Evolutionary conservation across 1,140 invertebrate species (phyloP).

Genomic region (Nymphalis io): DNA sequence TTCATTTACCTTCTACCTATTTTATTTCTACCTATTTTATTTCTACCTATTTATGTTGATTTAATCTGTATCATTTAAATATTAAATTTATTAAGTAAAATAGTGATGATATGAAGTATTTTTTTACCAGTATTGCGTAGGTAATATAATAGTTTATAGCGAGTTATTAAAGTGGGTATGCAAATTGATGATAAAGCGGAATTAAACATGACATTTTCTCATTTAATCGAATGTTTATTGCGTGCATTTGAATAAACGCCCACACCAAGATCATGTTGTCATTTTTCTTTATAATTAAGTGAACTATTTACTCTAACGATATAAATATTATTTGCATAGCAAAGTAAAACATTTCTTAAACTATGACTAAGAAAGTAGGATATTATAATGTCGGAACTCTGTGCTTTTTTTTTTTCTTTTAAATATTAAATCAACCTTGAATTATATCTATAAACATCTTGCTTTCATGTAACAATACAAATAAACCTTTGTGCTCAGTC

Average conservation of each 20-base stretch:
- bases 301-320: constrained; percentile 8
- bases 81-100: too few relatives aligned
- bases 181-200: constrained; percentile 21
- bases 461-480: too few relatives aligned
- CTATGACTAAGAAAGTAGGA: too few relatives aligned
- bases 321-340: constrained; percentile 8
- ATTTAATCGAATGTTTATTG: constrained; percentile 25
- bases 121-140: background rate
- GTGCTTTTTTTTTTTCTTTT: too few relatives aligned
- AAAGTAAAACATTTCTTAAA: background rate
- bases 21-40: too few relatives aligned
- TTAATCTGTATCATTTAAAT: too few relatives aligned
- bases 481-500: too few relatives aligned
- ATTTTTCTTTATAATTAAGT: constrained; percentile 13
- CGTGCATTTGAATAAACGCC: constrained; percentile 24
- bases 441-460: too few relatives aligned
- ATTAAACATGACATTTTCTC: constrained; percentile 16
- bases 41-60: too few relatives aligned
- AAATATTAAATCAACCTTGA: too few relatives aligned
- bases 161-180: constrained; percentile 9
- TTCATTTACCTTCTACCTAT: too few relatives aligned
- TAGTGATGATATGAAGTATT: background rate
- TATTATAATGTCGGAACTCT: too few relatives aligned
- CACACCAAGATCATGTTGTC: constrained; percentile 15
- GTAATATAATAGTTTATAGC: background rate